Conservation (phyloP, 2,113 vertebrate genomes). For the Rhegmatorhina hoffmannsi region DNA sequence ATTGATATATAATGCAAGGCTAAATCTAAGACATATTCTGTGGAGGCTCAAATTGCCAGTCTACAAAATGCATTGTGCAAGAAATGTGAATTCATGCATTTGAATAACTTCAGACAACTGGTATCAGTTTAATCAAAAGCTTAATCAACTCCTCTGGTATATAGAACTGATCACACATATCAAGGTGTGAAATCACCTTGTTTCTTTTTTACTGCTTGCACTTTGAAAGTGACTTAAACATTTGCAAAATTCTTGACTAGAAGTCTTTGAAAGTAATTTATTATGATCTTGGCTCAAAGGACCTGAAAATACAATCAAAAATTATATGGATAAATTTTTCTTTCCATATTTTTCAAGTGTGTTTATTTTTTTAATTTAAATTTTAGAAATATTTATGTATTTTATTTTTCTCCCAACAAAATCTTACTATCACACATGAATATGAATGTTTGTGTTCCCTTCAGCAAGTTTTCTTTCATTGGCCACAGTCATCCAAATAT, state of each 20-base stretch:
- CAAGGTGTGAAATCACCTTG: neutral
- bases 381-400: neutral
- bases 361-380: neutral
- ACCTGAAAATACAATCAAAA: neutral
- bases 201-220: neutral
- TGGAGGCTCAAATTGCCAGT: neutral
- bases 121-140: neutral
- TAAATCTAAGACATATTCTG: neutral
- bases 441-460: neutral
- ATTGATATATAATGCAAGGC: too few species aligned
- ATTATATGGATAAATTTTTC: neutral
- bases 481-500: neutral
- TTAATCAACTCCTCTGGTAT: neutral
- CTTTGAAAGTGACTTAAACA: neutral
- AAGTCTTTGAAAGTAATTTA: neutral
- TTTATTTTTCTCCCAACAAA: neutral
- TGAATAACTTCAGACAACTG: neutral
- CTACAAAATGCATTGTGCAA: neutral
- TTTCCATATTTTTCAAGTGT: neutral
- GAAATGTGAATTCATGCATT: neutral
- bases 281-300: neutral
- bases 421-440: neutral
- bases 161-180: neutral
- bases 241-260: neutral
- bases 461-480: neutral